Conservation (phyloP, 1,140 invertebrate species). For the Doryteuthis pealeii region DNA sequence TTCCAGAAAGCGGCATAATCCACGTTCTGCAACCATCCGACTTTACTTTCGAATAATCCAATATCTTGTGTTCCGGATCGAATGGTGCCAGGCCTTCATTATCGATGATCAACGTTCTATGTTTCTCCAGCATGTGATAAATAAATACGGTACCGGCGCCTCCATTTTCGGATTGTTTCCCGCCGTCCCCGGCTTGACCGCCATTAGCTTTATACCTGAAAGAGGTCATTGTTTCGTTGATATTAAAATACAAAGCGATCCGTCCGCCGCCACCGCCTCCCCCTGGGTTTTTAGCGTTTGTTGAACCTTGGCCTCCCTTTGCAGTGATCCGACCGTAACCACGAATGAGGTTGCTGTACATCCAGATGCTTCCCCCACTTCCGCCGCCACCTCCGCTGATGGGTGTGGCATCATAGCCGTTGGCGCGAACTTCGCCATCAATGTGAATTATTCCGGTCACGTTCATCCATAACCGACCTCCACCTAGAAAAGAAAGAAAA, state of each 20-base stretch:
- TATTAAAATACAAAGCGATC: constrained; percentile 41
- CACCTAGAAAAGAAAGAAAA: background rate
- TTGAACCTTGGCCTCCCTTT: constrained; percentile 39
- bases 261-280: constrained; percentile 47
- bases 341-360: constrained; percentile 42
- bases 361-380: constrained; percentile 48
- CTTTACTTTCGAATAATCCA: constrained; percentile 35
- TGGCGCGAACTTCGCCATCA: constrained; percentile 45
- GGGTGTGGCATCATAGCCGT: constrained; percentile 32
- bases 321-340: constrained; percentile 45
- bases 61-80: constrained; percentile 35
- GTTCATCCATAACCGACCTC: constrained; percentile 49
- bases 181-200: constrained; percentile 30
- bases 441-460: constrained; percentile 44
- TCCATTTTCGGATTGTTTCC: constrained; percentile 35
- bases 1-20: constrained; percentile 43
- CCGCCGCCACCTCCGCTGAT: constrained; percentile 40
- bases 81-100: constrained; percentile 38
- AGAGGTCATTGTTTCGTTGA: constrained; percentile 43
- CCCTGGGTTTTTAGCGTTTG: constrained; percentile 26
- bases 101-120: constrained; percentile 44
- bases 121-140: constrained; percentile 43
- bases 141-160: constrained; percentile 47
- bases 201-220: constrained; percentile 42
- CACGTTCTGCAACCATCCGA: constrained; percentile 43